Percentiles rank a stretch among this genome's conserved stretches.
Conservation (phyloP, 1,140 invertebrate genomes). For the Centruroides sculpturatus region DNA sequence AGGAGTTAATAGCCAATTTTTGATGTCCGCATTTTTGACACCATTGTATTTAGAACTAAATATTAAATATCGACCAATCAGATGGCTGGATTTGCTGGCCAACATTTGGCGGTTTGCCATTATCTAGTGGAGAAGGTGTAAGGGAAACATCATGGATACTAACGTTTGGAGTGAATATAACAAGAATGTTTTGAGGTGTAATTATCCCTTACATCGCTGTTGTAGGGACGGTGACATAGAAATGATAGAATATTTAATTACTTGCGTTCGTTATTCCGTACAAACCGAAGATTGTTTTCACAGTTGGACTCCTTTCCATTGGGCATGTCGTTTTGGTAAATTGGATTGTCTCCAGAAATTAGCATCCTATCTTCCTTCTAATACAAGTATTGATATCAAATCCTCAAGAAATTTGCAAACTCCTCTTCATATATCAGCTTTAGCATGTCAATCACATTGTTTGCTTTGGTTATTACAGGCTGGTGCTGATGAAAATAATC, state of each 20-base stretch:
- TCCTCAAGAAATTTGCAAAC: constrained; percentile 7
- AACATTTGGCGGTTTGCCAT: no score
- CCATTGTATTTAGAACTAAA: no score
- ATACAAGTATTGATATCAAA: neutral
- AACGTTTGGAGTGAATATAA: neutral
- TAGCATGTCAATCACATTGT: constrained; percentile 2
- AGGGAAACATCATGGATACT: no score
- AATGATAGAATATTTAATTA: neutral
- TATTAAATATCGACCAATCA: no score
- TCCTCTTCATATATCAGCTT: constrained; percentile 2
- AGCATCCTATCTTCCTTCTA: neutral
- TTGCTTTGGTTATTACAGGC: constrained; percentile 8
- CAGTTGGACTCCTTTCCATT: constrained; percentile 6
- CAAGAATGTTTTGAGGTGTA: neutral
- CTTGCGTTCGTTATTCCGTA: neutral
- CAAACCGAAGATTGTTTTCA: neutral
- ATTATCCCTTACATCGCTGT: constrained; percentile 1
- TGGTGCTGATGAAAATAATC: constrained; percentile 5
- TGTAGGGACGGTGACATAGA: constrained; percentile 5
- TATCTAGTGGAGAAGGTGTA: no score
- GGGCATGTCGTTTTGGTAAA: constrained; percentile 2
- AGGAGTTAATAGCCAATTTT: no score
- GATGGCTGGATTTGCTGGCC: no score
- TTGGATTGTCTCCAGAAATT: constrained; percentile 9
- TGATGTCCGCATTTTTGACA: no score